Base-by-base conservation (phyloP, 64 coral and sea anemone species). In the Orbicella faveolata region DNA sequence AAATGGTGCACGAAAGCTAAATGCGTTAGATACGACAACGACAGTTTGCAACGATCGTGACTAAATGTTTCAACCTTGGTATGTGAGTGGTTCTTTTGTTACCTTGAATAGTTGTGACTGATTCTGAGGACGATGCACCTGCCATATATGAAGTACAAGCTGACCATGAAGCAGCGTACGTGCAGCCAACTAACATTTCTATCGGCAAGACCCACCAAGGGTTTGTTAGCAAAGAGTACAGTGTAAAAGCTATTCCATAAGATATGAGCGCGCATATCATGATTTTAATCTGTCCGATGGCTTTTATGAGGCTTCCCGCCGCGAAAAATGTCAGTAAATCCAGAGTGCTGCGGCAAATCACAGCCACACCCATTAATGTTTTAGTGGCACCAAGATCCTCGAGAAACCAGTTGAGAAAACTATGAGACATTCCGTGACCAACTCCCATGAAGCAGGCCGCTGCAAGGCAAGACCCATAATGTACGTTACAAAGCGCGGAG, bases 61-160 rank as follows among this genome's bases (percentile, higher is more conserved):
- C 54, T 10, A 1, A 57, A 57, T 6, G 13, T 14, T 57, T 11
- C 0, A 10, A 57, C 9, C 7, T 10, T 41, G 4, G 44, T 48
- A 48, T 48, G 4, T 48, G 44, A 48, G 44, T 48, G 5, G 44
- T 51, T 48, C 2, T 5, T 84, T 84, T 21, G 52, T 88, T 91
- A 99, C 97, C 97, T 96, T 99, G 97, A 85, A 99, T 91, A 63
- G 97, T 99, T 35, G 97, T 93, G 23, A 99, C 94, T 18, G 97
- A 92, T 21, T 99, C 97, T 59, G 74, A 64, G 59, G 97, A 87
- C 34, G 88, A 92, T 20, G 97, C 97, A 44, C 94, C 94, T 33
- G 94, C 97, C 83, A 99, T 89, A 90, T 99, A 99, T 25, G 97
- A 99, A 13, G 97, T 96, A 84, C 91, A 96, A 77, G 97, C 94